These are phyloP conservation scores for Hypselothyrea guttata DNA, from an alignment of 2,888 invertebrate genomes.

Conservation along the genomic window DNA sequence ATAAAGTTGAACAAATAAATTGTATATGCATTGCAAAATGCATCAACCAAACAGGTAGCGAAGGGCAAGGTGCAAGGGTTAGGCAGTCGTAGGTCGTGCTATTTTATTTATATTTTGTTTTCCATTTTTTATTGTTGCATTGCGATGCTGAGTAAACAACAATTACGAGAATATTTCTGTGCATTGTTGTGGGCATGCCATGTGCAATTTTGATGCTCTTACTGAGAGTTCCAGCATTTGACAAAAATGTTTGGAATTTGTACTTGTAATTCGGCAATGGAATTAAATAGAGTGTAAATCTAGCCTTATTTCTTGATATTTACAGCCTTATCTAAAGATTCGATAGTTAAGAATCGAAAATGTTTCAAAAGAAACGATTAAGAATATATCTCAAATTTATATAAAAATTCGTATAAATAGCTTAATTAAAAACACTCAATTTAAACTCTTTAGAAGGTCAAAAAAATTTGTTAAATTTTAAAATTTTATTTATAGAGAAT, in stretches of 20 bases:
- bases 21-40: conserved; percentile 68
- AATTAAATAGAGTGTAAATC: background rate
- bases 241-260: background rate
- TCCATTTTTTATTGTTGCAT: conserved; percentile 17
- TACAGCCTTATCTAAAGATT: no score
- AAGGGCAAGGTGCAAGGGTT: conserved; percentile 6
- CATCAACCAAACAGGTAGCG: conserved; percentile 54
- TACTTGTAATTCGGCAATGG: no score
- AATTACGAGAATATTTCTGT: conserved; percentile 41
- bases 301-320: no score
- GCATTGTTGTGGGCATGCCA: conserved; percentile 14
- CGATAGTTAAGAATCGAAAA: no score
- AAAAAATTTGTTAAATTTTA: no score
- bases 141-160: conserved; percentile 43
- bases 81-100: background rate
- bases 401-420: no score
- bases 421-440: no score
- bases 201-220: background rate
- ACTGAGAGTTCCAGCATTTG: background rate
- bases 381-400: no score
- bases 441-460: no score
- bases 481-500: no score
- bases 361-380: no score
- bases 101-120: no score
- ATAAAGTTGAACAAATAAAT: conserved; percentile 71